A percentile compares a stretch with the other conserved stretches of the same genome.
phyloP scores from a whole-genome alignment of 2,888 invertebrate genomes.

The Drosophila villosipedis region DNA sequence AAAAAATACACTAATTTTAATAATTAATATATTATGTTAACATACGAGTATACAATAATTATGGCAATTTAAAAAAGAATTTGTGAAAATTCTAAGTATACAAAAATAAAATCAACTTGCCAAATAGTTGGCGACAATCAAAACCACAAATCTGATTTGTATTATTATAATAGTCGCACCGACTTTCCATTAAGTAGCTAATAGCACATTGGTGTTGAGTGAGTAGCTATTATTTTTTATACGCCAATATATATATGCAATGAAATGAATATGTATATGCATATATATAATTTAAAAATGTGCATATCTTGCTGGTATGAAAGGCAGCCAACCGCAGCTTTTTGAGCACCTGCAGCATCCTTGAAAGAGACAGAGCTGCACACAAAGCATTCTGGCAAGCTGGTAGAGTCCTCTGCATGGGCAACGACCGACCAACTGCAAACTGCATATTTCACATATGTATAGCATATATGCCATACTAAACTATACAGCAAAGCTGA shows the following conservation, averaged over 20 bases:
- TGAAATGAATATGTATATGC: constrained; percentile 23
- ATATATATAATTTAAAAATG: constrained; percentile 66
- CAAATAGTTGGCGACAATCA: not conserved
- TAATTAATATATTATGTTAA: no score
- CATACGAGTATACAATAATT: no score
- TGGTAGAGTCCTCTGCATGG: constrained; percentile 14
- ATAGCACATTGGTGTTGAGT: constrained; percentile 39
- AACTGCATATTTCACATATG: constrained; percentile 54
- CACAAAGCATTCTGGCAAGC: constrained; percentile 50
- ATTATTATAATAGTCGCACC: constrained; percentile 2
- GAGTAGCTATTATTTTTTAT: constrained; percentile 46
- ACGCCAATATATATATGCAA: not conserved
- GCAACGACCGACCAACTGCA: constrained; percentile 20
- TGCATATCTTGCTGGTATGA: constrained; percentile 65
- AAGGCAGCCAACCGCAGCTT: constrained; percentile 38
- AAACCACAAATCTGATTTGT: not conserved
- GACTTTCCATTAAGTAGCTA: constrained; percentile 41
- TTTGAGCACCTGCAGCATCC: constrained; percentile 71
- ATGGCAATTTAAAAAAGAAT: no score
- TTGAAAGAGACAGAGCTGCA: constrained; percentile 47
- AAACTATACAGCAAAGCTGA: constrained; percentile 42
- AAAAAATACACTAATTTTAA: no score
- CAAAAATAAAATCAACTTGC: not conserved
- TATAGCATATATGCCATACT: constrained; percentile 28
- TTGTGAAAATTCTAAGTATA: not conserved